Evolutionary conservation across 2,888 invertebrate species (phyloP).

Genomic region (Cantharis rustica): DNA sequence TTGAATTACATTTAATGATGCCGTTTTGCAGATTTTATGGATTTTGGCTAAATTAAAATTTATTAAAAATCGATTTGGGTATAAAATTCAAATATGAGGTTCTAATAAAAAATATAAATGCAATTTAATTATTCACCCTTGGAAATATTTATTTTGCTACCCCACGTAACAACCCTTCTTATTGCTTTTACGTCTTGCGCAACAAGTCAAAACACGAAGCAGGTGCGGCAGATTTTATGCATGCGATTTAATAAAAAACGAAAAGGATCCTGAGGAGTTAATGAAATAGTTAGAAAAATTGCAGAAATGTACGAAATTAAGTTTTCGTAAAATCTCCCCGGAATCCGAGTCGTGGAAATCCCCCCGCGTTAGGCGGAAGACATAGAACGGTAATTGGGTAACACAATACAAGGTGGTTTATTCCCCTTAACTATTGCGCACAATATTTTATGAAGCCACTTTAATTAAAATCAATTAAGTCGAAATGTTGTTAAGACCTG

Average conservation of each 20-base stretch:
- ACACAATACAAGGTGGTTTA: neutral
- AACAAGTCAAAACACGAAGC: conserved; percentile 16
- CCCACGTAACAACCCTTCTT: conserved; percentile 16
- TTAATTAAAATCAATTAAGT: neutral
- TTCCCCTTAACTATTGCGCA: neutral
- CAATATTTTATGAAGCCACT: neutral
- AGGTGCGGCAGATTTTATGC: neutral
- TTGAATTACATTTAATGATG: neutral
- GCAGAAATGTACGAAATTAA: neutral
- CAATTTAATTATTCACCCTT: conserved; percentile 22
- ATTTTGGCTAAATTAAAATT: neutral
- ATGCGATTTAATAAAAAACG: neutral
- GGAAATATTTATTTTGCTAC: conserved; percentile 18
- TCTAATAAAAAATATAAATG: conserved; percentile 2
- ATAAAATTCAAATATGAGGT: neutral
- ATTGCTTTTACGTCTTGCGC: conserved; percentile 10
- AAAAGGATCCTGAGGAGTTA: neutral
- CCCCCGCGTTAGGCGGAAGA: neutral
- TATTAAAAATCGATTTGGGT: neutral
- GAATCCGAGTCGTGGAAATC: neutral
- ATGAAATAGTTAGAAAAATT: neutral
- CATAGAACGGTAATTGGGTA: neutral
- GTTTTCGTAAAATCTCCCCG: neutral
- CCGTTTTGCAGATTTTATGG: neutral
- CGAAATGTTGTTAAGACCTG: neutral